Percentiles rank a stretch among this genome's conserved stretches.
These are phyloP conservation scores for Pelobates fuscus DNA, from an alignment of 2,113 vertebrate genomes.

Conservation along the genomic window DNA sequence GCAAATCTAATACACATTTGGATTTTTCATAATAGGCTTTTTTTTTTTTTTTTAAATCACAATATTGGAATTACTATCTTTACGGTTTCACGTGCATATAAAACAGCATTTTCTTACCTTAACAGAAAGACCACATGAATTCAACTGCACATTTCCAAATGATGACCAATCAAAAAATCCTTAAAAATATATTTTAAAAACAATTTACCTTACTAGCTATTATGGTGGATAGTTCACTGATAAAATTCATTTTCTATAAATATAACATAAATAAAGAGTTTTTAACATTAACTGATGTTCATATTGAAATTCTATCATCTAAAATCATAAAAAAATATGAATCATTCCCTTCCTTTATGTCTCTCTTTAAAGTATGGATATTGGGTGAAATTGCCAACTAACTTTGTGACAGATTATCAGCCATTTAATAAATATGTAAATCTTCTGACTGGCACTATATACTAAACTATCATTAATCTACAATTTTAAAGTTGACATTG, in stretches of 20 bases:
- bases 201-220: not conserved
- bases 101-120: too few relatives aligned
- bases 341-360: slow-evolving; percentile 80
- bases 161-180: too few relatives aligned
- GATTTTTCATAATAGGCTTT: too few relatives aligned
- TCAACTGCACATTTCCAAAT: too few relatives aligned
- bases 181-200: slow-evolving; percentile 7
- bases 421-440: slow-evolving; percentile 79
- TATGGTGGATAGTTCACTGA: slow-evolving; percentile 66
- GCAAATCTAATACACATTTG: too few relatives aligned
- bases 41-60: too few relatives aligned
- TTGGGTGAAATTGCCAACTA: slow-evolving; percentile 80
- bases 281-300: slow-evolving; percentile 79
- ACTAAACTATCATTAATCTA: slow-evolving; percentile 67
- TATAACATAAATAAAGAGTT: slow-evolving; percentile 75
- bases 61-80: too few relatives aligned
- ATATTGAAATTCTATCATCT: slow-evolving; percentile 75
- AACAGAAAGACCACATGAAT: too few relatives aligned
- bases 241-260: slow-evolving; percentile 78
- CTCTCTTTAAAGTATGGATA: slow-evolving; percentile 75
- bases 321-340: slow-evolving; percentile 85
- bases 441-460: slow-evolving; percentile 64
- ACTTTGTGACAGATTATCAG: slow-evolving; percentile 80
- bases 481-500: slow-evolving; percentile 71
- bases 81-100: too few relatives aligned